Evolutionary conservation across 2,888 invertebrate genomes (phyloP), one percentile per base, ranked within the genome.

Genomic region (Coleophora deauratella): DNA sequence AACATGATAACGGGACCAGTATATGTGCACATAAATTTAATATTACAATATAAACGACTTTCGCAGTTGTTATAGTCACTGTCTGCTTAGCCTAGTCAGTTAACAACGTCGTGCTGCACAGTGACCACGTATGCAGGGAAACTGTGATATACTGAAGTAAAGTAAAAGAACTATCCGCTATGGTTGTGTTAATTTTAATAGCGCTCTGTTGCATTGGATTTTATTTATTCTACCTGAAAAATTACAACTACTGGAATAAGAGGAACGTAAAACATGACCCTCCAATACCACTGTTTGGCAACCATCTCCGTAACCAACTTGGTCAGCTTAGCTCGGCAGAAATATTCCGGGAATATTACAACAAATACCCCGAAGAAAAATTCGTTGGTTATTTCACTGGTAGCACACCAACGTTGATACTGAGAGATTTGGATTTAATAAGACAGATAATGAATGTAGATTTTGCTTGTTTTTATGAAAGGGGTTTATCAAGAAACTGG

Each of bases 401-500:
- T 2, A 54, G 50, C 27, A 43, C 41, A 1, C 55, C 55, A n/a
- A 52, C 41, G 2, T 33, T 66, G 12, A 40, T 66, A 1, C 31
- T 66, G 0, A 44, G 54, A 39, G 66, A 66, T 38, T 56, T 56
- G 1, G 59, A 59, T 3, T 30, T 64, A 8, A 49, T 64, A 9
- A 61, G 55, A 36, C 42, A 48, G 8, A 51, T 66, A 2, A 38
- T 67, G 1, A 41, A 54, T 1, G 50, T 54, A 1, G 66, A 69
- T 37, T 69, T 66, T 36, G 36, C 42, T 1, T 27, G 53, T 35
- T 67, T 67, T 38, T 52, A 58, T 27, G 33, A 46, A 4, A 49
- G 64, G 28, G 68, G 66, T 1, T 15, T 63, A 1, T 33, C 33
- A 1, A 21, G 36, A 0, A 50, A 57, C 12, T 46, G 52, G n/a